Evolutionary conservation across 2,888 invertebrate genomes (phyloP).

Genomic region (Podabrus alpinus): DNA sequence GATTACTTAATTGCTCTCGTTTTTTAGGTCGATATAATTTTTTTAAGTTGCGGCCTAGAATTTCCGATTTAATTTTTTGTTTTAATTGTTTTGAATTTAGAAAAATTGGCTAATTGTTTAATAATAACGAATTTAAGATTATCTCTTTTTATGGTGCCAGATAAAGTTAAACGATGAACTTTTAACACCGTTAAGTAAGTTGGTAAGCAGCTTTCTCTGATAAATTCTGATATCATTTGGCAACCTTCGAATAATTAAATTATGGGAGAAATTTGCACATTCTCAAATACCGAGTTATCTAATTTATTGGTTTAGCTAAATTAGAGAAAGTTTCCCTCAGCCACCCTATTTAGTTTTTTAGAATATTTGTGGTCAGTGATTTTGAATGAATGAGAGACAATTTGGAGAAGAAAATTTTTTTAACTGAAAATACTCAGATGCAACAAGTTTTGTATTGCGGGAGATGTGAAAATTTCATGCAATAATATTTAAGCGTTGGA

Average conservation of each 20-base stretch:
- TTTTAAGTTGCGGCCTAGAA: neutral
- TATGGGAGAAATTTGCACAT: neutral
- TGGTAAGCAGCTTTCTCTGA: neutral
- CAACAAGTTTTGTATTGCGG: too few relatives aligned
- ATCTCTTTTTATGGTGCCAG: neutral
- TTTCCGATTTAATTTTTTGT: neutral
- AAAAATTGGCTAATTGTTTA: neutral
- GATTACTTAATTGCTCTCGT: neutral
- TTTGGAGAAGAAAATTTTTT: too few relatives aligned
- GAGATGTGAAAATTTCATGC: too few relatives aligned
- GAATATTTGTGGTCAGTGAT: too few relatives aligned
- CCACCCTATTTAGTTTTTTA: neutral
- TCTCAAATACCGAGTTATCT: neutral
- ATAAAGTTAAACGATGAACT: neutral
- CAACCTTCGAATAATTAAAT: neutral
- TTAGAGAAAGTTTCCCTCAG: neutral
- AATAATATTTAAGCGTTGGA: too few relatives aligned
- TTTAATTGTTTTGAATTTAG: neutral
- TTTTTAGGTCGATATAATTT: neutral
- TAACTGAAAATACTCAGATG: too few relatives aligned
- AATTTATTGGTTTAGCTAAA: neutral
- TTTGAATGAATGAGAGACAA: too few relatives aligned
- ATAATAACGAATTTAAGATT: neutral
- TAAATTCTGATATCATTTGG: neutral
- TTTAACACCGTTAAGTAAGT: neutral